A percentile compares a stretch with the other conserved stretches of the same genome.
These are phyloP conservation scores for Ceratina australensis DNA, from an alignment of 1,140 invertebrate species.

Conservation along the genomic window DNA sequence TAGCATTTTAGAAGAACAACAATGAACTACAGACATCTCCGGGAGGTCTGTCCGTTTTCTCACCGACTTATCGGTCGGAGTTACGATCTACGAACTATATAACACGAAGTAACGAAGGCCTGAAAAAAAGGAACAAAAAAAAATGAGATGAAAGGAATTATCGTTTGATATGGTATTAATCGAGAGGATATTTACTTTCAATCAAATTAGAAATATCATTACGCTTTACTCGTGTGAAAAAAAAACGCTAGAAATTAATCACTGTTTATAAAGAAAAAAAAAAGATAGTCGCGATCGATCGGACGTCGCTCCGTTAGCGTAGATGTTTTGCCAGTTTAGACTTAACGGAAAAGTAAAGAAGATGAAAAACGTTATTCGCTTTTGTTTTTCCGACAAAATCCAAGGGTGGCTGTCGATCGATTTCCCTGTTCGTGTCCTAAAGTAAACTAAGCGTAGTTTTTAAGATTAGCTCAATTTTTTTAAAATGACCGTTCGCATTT, in stretches of 20 bases:
- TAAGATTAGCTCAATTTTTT: conserved; percentile 78
- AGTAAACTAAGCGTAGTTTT: conserved; percentile 65
- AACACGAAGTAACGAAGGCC: conserved; percentile 12
- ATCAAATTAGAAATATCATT: conserved; percentile 23
- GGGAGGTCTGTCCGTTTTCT: neutral
- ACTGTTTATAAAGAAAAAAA: conserved; percentile 24
- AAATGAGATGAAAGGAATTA: conserved; percentile 18
- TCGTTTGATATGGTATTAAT: neutral
- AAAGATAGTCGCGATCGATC: conserved; percentile 17
- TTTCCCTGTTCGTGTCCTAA: conserved; percentile 50
- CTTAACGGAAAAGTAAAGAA: no score
- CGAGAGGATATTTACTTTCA: neutral
- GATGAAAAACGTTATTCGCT: neutral
- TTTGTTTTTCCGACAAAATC: conserved; percentile 37
- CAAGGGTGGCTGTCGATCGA: conserved; percentile 47
- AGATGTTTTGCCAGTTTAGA: conserved; percentile 20
- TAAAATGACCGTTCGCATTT: conserved; percentile 65
- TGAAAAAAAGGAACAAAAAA: neutral
- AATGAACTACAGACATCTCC: neutral
- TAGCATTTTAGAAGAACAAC: conserved; percentile 19
- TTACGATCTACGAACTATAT: neutral
- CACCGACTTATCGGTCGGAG: neutral
- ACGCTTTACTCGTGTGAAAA: conserved; percentile 34
- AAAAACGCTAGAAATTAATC: conserved; percentile 28
- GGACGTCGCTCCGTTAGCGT: conserved; percentile 33